phyloP scores from a whole-genome alignment of 1,140 invertebrate genomes.

The Aleiodes sp. region DNA sequence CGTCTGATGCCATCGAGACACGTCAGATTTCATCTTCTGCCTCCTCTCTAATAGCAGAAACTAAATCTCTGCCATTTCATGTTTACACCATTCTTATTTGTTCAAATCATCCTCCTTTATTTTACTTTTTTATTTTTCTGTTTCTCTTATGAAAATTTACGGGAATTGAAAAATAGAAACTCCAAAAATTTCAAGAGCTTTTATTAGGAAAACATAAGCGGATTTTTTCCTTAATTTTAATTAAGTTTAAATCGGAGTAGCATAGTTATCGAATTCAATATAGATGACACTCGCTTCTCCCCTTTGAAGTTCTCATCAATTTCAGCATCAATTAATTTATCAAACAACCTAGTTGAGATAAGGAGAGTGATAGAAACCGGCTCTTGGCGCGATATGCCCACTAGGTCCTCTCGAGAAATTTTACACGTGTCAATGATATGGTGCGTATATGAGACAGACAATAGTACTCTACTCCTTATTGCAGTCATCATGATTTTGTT shows the following conservation, averaged over 20 bases:
- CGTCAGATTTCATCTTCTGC: slow-evolving; percentile 13
- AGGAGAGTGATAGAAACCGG: slow-evolving; percentile 22
- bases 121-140: not conserved
- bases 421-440: slow-evolving; percentile 25
- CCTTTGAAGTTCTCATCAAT: slow-evolving; percentile 41
- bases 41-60: not conserved
- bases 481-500: no score
- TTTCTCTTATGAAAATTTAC: not conserved
- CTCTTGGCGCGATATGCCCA: slow-evolving; percentile 24
- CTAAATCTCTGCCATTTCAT: not conserved
- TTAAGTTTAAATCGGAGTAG: not conserved
- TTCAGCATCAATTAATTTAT: slow-evolving; percentile 57
- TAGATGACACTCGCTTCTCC: slow-evolving; percentile 8
- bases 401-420: slow-evolving; percentile 15
- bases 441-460: no score
- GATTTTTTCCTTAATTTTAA: not conserved
- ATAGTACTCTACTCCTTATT: no score
- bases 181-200: no score
- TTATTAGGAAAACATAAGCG: no score
- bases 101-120: not conserved
- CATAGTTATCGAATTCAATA: not conserved
- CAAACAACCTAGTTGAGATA: slow-evolving; percentile 41
- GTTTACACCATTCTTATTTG: not conserved
- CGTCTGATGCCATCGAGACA: slow-evolving; percentile 5
- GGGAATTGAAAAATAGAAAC: slow-evolving; percentile 47